A percentile compares a stretch with the other conserved stretches of the same genome.
Conservation (phyloP, 2,113 vertebrate species). For the Nothoprocta perdicaria region DNA sequence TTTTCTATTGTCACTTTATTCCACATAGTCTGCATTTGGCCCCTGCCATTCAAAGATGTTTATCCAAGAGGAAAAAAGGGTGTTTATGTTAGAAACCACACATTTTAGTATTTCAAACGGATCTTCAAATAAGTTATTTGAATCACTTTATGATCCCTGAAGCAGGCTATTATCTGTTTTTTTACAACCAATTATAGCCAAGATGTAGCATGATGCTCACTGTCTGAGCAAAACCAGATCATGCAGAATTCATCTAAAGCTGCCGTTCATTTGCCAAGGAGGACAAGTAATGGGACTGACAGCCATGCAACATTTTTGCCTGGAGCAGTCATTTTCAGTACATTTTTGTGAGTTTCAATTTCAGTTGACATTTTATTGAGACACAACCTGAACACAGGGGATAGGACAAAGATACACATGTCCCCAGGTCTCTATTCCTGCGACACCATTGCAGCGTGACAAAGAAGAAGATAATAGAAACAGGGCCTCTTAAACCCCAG, state of each 20-base stretch:
- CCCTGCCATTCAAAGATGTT: background rate
- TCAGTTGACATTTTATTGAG: background rate
- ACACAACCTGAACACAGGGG: background rate
- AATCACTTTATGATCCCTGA: background rate
- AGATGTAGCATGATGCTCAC: background rate
- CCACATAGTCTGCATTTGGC: background rate
- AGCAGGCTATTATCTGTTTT: background rate
- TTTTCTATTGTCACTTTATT: background rate
- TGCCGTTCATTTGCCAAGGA: background rate
- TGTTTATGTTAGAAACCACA: background rate
- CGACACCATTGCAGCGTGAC: background rate
- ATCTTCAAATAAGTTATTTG: background rate
- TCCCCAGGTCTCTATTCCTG: background rate
- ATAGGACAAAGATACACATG: background rate
- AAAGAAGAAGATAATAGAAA: background rate
- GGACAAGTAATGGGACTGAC: background rate
- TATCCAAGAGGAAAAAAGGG: background rate
- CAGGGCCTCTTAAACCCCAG: background rate
- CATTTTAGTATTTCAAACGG: background rate
- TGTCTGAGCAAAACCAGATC: background rate
- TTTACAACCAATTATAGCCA: background rate
- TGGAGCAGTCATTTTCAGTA: background rate
- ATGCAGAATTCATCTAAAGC: background rate
- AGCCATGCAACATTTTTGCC: background rate
- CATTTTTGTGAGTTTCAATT: background rate